Base-by-base conservation (phyloP, 2,113 vertebrate genomes). In the Triplophysa tibetana region DNA sequence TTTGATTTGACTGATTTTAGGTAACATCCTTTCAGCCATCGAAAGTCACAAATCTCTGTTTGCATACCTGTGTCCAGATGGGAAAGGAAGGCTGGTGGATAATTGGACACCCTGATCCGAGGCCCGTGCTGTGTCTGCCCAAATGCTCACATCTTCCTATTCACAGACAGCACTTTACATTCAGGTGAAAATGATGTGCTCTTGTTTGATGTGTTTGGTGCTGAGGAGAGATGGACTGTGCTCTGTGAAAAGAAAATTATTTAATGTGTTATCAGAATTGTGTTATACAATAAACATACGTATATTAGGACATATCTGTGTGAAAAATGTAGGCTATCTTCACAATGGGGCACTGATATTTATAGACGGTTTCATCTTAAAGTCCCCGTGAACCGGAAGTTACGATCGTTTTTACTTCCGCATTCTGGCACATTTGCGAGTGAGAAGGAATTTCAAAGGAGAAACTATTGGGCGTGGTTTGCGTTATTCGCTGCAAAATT, bases 21-120 rank as follows among this genome's bases (percentile, higher is more conserved):
- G 2, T 58, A 66, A 43, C 52, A 23, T 24, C 62, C 33, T 8
- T 38, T 26, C 13, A 48, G 23, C 72, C 0, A 1, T 45, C 9
- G 43, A 68, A 73, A 54, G 64, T 77, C 72, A 82, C 67, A 76
- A 45, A 79, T 43, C 41, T 69, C 67, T 50, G 45, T 77, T 77
- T 74, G 68, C 67, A 77, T 79, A 75, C 17, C 43, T n/a, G 11
- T 45, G 26, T 56, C 48, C 54, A 73, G 67, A 61, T 23, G n/a
- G 69, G 50, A 33, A 38, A 43, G n/a, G 5, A 26, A 70, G 23
- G 48, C 10, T 38, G 17, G 21, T 19, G 62, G 74, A 68, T 52
- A 65, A 76, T 61, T 64, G 68, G 33, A 75, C 63, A 16, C 62
- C 21, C n/a, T n/a, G 12, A 11, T 10, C 52, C 14, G 24, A 54